Percentiles rank a stretch among this genome's conserved stretches.
Evolutionary conservation across 2,113 vertebrate species (phyloP).

Genomic region (Psittacara wagleri): DNA sequence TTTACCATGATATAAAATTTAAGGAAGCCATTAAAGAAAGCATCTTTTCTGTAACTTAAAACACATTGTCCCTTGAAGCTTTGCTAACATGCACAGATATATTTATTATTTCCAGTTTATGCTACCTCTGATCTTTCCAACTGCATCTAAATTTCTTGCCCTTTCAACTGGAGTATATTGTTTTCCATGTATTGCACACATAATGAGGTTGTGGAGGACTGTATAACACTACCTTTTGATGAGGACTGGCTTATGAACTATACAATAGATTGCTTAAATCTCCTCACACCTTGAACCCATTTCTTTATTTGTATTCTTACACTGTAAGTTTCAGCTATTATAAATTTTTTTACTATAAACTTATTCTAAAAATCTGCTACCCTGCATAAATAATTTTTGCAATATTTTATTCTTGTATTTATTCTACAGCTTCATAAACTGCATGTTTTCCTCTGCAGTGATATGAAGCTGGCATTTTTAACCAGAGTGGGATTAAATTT

Average conservation of each 20-base stretch:
- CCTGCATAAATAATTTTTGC: constrained; percentile 10
- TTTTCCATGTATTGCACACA: not conserved
- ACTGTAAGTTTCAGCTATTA: constrained; percentile 27
- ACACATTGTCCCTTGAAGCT: not conserved
- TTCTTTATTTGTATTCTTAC: constrained; percentile 35
- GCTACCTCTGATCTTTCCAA: not conserved
- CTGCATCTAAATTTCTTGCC: not conserved
- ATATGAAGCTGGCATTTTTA: constrained; percentile 68
- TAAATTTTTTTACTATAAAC: constrained; percentile 46
- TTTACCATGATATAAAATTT: not conserved
- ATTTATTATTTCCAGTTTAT: not conserved
- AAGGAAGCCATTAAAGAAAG: not conserved
- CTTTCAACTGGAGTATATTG: not conserved
- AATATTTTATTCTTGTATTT: constrained; percentile 44
- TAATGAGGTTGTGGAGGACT: not conserved
- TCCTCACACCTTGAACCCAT: not conserved
- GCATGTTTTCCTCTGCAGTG: constrained; percentile 41
- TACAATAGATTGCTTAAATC: not conserved
- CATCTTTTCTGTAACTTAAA: not conserved
- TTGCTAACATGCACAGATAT: not conserved
- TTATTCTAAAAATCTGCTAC: not conserved
- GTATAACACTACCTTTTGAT: constrained; percentile 1
- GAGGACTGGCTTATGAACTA: not conserved
- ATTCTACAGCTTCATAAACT: constrained; percentile 33
- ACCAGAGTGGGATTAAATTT: constrained; percentile 71